Conservation (phyloP, 2,113 vertebrate species). For the Sylvietta virens region DNA sequence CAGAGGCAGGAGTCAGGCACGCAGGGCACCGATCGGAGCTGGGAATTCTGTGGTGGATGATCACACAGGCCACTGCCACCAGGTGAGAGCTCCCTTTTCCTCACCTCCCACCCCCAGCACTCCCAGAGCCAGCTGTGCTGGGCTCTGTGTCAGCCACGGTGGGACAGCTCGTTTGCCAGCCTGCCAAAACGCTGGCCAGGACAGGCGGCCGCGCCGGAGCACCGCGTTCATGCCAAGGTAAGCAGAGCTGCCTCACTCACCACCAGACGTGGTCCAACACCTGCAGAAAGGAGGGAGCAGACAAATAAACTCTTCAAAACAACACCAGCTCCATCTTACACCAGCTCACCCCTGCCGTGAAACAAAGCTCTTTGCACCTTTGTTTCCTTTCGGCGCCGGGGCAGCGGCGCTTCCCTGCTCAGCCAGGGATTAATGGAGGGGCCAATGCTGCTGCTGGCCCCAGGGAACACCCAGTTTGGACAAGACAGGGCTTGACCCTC, state of each 20-base stretch:
- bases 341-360: not conserved
- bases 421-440: not conserved
- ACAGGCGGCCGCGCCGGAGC: rapidly evolving
- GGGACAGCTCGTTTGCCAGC: not conserved
- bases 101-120: not conserved
- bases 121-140: not conserved
- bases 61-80: not conserved
- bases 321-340: not conserved
- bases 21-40: rapidly evolving
- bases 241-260: not conserved
- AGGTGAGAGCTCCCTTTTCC: not conserved
- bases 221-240: rapidly evolving
- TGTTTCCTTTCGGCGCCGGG: rapidly evolving
- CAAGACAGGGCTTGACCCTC: not conserved
- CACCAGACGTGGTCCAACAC: not conserved
- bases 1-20: not conserved
- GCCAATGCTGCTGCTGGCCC: not conserved
- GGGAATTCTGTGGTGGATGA: not conserved
- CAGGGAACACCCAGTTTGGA: not conserved
- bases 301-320: not conserved
- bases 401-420: not conserved
- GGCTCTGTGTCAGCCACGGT: not conserved
- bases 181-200: not conserved
- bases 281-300: not conserved
- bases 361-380: not conserved